Evolutionary conservation across 2,113 vertebrate species (phyloP), one percentile per base, ranked within the genome.

Genomic region (Columbina picui): DNA sequence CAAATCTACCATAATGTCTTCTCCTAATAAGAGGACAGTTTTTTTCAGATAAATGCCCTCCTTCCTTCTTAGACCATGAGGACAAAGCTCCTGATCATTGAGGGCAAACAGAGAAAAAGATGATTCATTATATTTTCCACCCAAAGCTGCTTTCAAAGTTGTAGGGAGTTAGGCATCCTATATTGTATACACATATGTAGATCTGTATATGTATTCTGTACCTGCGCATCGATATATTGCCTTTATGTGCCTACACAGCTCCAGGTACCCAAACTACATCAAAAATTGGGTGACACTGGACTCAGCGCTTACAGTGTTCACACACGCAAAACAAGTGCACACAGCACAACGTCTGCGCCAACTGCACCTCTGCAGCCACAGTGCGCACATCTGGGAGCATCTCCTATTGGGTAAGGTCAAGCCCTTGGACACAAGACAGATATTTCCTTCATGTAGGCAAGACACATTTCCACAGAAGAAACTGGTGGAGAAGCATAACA

Each of bases 321-420:
- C 34, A 7, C 0, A 1, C 0, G 2, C 17, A 38, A 27, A 78
- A 55, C 15, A 36, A 49, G 7, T 0, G 7, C 47, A 6, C 0
- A 0, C n/a, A 65, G 76, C 27, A 47, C n/a, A n/a, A 1, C 4
- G 1, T 10, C 23, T 12, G 23, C 0, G 0, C 30, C 23, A 26
- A 6, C 32, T 38, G 15, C 1, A 1, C 45, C 38, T 82, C 61
- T 0, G 1, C 21, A 56, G 59, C 30, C 50, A 16, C 1, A 8
- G 47, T 2, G 1, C 6, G 19, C 32, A 39, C 2, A 0, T 8
- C 45, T 32, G 83, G 49, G 14, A 26, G 12, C 15, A 34, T 38
- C 45, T 88, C 30, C 26, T 34, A 17, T 1, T 1, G 5, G 16
- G 29, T 18, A 77, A 84, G 22, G 26, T 19, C n/a, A 69, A 83